phyloP scores from a whole-genome alignment of 1,140 invertebrate genomes.

The Drosophila ironensis region DNA sequence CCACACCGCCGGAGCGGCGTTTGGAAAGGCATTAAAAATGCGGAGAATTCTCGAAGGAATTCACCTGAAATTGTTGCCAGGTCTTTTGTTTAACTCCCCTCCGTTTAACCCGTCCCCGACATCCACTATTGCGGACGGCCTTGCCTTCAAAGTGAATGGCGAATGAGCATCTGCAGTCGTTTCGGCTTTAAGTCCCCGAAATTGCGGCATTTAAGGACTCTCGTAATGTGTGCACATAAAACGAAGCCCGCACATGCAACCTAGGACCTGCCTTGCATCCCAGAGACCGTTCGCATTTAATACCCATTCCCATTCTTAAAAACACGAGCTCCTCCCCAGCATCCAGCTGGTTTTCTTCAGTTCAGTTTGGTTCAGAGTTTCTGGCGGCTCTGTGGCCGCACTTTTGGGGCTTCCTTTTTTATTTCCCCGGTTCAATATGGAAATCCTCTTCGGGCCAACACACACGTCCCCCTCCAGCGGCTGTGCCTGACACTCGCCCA shows the following conservation, averaged over 20 bases:
- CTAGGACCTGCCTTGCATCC: background rate
- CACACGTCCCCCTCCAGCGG: background rate
- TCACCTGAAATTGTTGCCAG: constrained; percentile 8
- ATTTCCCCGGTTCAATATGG: constrained; percentile 21
- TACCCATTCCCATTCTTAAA: background rate
- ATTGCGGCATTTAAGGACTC: constrained; percentile 28
- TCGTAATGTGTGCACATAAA: constrained; percentile 26
- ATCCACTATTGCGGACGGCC: background rate
- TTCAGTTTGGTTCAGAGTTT: too few relatives aligned
- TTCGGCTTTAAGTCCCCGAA: constrained; percentile 35
- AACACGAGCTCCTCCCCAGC: constrained; percentile 1
- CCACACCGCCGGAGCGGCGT: constrained; percentile 4
- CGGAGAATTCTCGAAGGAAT: constrained; percentile 18
- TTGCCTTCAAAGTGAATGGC: constrained; percentile 21
- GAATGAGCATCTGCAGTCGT: constrained; percentile 27
- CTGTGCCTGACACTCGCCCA: constrained; percentile 18
- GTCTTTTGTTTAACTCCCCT: constrained; percentile 24
- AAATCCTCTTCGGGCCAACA: constrained; percentile 20
- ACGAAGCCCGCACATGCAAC: constrained; percentile 4
- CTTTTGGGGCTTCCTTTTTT: constrained; percentile 5
- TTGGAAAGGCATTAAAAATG: constrained; percentile 14
- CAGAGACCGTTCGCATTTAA: too few relatives aligned
- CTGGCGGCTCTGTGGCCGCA: constrained; percentile 4
- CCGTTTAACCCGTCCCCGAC: background rate
- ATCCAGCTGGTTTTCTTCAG: constrained; percentile 9